Percentiles rank a stretch among this genome's conserved stretches.
These are phyloP conservation scores for Pteria penguin DNA, from an alignment of 2,888 invertebrate species.

Conservation along the genomic window DNA sequence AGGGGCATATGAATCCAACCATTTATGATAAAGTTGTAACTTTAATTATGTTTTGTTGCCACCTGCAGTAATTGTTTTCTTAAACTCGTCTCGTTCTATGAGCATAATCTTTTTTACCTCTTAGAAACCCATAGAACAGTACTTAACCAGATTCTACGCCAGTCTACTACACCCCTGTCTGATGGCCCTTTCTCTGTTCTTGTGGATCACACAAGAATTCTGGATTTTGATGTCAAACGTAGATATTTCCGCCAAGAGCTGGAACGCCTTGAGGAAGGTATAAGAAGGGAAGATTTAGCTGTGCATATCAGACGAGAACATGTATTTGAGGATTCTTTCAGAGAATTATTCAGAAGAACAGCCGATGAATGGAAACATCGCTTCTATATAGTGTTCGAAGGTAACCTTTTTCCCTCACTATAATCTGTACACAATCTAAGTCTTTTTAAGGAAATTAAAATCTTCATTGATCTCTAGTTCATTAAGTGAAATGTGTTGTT, in stretches of 20 bases:
- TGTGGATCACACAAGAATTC: slow-evolving; percentile 91
- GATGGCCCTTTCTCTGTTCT: slow-evolving; percentile 93
- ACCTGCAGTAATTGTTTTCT: not conserved
- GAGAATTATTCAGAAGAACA: slow-evolving; percentile 89
- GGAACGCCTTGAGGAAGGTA: slow-evolving; percentile 87
- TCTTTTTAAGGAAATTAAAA: not conserved
- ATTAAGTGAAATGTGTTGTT: not conserved
- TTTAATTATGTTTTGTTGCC: not conserved
- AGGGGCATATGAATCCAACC: too few relatives aligned
- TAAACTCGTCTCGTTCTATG: too few relatives aligned
- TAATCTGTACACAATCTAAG: not conserved
- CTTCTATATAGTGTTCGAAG: slow-evolving; percentile 95
- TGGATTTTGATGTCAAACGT: slow-evolving; percentile 94
- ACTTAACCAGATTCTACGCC: slow-evolving; percentile 92
- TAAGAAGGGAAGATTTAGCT: slow-evolving; percentile 87
- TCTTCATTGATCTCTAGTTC: not conserved
- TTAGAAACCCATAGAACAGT: slow-evolving; percentile 91
- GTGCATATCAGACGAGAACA: slow-evolving; percentile 91
- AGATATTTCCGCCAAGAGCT: slow-evolving; percentile 92
- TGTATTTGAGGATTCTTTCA: slow-evolving; percentile 93
- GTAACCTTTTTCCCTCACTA: slow-evolving; percentile 79
- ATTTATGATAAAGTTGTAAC: too few relatives aligned
- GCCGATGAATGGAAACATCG: slow-evolving; percentile 95
- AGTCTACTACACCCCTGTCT: slow-evolving; percentile 86
- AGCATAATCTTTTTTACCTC: slow-evolving; percentile 44